Conservation (phyloP, 1,140 invertebrate genomes). For the Philaenus spumarius region DNA sequence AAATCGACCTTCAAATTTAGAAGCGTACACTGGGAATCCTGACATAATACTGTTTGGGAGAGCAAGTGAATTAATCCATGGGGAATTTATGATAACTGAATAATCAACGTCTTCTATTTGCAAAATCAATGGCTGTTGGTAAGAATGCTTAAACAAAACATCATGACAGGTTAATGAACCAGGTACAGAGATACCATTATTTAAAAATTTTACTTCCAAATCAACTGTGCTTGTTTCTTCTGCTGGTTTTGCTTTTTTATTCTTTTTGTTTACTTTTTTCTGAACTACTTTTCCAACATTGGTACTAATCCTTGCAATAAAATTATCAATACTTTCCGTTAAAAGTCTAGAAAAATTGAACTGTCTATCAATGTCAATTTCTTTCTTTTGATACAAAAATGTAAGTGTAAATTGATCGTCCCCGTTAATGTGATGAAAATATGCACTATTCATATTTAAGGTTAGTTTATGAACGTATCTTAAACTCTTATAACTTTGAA, state of each 20-base stretch:
- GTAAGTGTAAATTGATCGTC: conserved; percentile 42
- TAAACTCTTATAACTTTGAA: not conserved
- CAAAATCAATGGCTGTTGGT: conserved; percentile 32
- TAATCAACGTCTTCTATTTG: conserved; percentile 46
- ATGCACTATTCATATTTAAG: conserved; percentile 41
- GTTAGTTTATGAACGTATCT: conserved; percentile 2
- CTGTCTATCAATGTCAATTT: conserved; percentile 44
- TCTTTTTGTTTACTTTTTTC: conserved; percentile 42
- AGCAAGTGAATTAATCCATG: conserved; percentile 55
- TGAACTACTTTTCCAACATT: conserved; percentile 53
- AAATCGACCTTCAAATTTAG: conserved; percentile 58
- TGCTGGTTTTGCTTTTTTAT: conserved; percentile 33
- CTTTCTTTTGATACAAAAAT: conserved; percentile 45
- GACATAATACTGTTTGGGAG: conserved; percentile 64
- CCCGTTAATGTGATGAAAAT: conserved; percentile 41
- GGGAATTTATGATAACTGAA: conserved; percentile 62
- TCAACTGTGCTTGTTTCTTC: conserved; percentile 19
- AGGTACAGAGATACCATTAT: conserved; percentile 37
- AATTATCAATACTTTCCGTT: conserved; percentile 48
- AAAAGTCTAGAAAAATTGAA: conserved; percentile 60
- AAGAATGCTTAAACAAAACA: conserved; percentile 43
- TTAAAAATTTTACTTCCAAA: conserved; percentile 26
- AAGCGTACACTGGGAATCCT: conserved; percentile 69
- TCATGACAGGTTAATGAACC: conserved; percentile 45
- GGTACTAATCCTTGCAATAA: conserved; percentile 49